These are phyloP conservation scores for Pseudomyrmex sp. DNA, from an alignment of 1,140 invertebrate genomes.

Conservation along the genomic window DNA sequence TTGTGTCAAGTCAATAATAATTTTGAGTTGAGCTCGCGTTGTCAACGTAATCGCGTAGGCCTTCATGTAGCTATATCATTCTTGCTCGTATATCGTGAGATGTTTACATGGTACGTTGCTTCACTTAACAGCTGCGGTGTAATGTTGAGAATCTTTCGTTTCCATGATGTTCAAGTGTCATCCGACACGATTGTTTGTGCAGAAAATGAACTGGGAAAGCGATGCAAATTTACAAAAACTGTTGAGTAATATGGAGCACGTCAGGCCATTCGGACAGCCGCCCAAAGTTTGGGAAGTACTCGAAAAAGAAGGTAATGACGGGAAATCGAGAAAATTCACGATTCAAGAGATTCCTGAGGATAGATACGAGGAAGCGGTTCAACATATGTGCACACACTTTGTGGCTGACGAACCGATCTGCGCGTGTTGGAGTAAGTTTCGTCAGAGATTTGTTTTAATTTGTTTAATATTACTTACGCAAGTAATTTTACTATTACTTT, in stretches of 20 bases:
- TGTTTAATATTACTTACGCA: neutral
- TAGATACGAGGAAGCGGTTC: constrained; percentile 76
- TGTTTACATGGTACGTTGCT: too few species aligned
- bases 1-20: too few species aligned
- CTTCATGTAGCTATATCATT: too few species aligned
- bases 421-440: constrained; percentile 70
- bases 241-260: neutral
- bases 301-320: constrained; percentile 31
- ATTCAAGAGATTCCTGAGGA: constrained; percentile 81
- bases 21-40: too few species aligned
- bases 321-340: constrained; percentile 66
- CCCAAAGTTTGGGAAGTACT: constrained; percentile 66
- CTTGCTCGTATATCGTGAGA: too few species aligned
- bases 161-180: neutral
- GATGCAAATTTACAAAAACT: neutral
- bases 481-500: too few species aligned
- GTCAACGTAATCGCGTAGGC: too few species aligned
- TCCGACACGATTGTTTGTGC: neutral
- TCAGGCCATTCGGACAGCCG: constrained; percentile 68
- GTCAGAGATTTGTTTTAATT: neutral
- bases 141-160: constrained; percentile 8
- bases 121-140: neutral
- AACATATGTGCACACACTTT: constrained; percentile 78
- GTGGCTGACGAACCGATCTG: constrained; percentile 76
- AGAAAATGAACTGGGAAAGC: neutral